Evolutionary conservation across 92 coral and sea anemone species (phyloP).

Genomic region (Anthopleura xanthogrammica): DNA sequence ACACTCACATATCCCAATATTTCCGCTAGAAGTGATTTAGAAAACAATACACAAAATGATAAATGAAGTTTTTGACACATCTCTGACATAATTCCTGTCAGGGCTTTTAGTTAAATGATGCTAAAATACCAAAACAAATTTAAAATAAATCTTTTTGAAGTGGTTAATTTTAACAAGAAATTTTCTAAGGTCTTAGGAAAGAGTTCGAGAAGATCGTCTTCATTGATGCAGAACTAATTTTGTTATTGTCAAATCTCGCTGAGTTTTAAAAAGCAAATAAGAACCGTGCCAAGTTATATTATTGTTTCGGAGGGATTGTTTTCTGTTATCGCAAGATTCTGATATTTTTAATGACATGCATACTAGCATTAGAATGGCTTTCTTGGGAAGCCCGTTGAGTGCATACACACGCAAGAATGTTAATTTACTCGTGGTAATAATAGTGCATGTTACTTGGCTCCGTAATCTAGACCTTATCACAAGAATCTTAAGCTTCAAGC

Average conservation of each 20-base stretch:
- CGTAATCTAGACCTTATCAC: neutral
- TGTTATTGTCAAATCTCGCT: constrained; percentile 13
- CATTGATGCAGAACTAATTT: constrained; percentile 9
- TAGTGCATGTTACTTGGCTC: neutral
- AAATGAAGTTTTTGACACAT: neutral
- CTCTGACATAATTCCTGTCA: neutral
- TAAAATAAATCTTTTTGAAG: neutral
- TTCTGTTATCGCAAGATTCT: neutral
- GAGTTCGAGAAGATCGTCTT: neutral
- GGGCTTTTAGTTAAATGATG: neutral
- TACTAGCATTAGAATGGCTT: constrained; percentile 1
- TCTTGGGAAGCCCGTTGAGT: neutral
- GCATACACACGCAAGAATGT: neutral
- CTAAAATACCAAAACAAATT: neutral
- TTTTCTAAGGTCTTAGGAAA: neutral
- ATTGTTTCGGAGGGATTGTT: neutral
- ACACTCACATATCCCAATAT: neutral
- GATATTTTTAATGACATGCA: neutral
- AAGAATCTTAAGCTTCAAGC: neutral
- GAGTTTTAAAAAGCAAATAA: neutral
- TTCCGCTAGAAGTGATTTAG: neutral
- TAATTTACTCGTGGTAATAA: neutral
- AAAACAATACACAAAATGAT: neutral
- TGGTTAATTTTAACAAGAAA: neutral
- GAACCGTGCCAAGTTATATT: neutral